A percentile compares a stretch with the other conserved stretches of the same genome.
These are phyloP conservation scores for Dermochelys coriacea DNA, from an alignment of 2,797 vertebrate species.

Conservation along the genomic window DNA sequence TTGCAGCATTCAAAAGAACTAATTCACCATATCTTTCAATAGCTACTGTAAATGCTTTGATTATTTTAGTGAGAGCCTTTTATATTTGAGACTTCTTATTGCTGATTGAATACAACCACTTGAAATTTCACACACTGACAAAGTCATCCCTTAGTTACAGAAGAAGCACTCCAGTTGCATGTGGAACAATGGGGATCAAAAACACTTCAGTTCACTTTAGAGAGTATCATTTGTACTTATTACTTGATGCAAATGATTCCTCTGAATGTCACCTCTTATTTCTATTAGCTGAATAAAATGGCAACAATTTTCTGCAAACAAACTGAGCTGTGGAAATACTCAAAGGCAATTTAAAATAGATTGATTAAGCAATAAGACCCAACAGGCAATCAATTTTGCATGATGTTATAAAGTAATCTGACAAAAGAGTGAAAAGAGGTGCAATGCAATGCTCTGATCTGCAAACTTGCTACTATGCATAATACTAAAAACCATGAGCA, in stretches of 20 bases:
- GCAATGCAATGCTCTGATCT: not conserved
- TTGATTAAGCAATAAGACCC: not conserved
- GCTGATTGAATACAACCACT: not conserved
- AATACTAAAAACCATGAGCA: not conserved
- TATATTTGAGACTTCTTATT: not conserved
- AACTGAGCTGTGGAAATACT: not conserved
- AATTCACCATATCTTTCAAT: not conserved
- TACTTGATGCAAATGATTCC: slow-evolving; percentile 32
- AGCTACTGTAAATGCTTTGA: not conserved
- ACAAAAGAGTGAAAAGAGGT: not conserved
- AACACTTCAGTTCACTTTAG: slow-evolving; percentile 16
- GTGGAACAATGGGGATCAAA: not conserved
- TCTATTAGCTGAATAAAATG: slow-evolving; percentile 53
- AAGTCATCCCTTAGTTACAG: not conserved
- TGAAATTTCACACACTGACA: slow-evolving; percentile 1
- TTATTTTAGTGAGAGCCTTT: slow-evolving; percentile 27
- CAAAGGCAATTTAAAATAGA: slow-evolving; percentile 3
- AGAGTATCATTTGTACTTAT: slow-evolving; percentile 26
- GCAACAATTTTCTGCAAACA: slow-evolving; percentile 38
- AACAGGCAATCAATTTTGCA: not conserved
- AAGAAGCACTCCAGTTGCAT: not conserved
- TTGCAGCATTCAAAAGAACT: not conserved
- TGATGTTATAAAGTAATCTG: not conserved
- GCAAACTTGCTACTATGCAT: not conserved
- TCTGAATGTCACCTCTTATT: not conserved